Evolutionary conservation across 2,113 vertebrate species (phyloP).

Genomic region (Xiphophorus hellerii): DNA sequence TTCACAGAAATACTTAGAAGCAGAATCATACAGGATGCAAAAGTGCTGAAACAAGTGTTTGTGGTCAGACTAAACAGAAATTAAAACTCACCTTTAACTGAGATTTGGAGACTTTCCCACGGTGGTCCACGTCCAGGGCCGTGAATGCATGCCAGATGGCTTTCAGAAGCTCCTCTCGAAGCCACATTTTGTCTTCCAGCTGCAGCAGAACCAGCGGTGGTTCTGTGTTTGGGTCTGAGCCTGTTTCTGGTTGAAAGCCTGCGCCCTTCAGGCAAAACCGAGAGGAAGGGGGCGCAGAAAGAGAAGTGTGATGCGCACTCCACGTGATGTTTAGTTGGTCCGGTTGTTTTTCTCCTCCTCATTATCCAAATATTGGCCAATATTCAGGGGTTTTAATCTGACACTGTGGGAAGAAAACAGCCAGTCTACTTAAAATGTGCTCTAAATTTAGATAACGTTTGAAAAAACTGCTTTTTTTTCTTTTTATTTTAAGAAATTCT

Average conservation of each 20-base stretch:
- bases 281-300: not conserved
- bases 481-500: not conserved
- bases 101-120: conserved; percentile 96
- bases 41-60: not conserved
- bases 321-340: not conserved
- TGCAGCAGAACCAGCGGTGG: not conserved
- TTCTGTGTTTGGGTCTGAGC: not conserved
- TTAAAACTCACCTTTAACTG: conserved; percentile 88
- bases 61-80: no score
- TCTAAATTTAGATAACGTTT: not conserved
- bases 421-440: not conserved
- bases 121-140: conserved; percentile 90
- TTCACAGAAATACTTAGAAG: not conserved
- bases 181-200: conserved; percentile 71
- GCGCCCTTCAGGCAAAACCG: not conserved
- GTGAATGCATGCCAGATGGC: conserved; percentile 96
- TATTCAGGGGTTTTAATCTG: not conserved
- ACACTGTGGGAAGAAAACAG: not conserved
- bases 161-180: conserved; percentile 90
- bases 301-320: not conserved
- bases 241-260: not conserved
- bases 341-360: not conserved
- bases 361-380: not conserved
- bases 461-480: not conserved
- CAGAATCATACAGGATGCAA: not conserved